Percentiles rank a stretch among this genome's conserved stretches.
Evolutionary conservation across 2,888 invertebrate species (phyloP).

Genomic region (Heteromyza rotundicornis): DNA sequence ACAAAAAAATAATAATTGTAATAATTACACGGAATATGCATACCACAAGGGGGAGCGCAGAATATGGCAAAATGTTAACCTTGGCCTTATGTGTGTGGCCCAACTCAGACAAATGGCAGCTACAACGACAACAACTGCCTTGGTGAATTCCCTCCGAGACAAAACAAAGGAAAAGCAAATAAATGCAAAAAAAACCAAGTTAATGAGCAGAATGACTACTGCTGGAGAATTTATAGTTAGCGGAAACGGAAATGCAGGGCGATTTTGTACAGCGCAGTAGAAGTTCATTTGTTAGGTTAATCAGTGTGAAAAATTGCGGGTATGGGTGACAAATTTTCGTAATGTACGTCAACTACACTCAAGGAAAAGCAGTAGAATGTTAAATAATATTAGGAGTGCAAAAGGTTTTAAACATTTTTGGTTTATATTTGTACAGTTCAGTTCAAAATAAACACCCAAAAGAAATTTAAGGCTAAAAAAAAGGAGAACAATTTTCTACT

Average conservation of each 20-base stretch:
- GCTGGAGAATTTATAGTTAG: background rate
- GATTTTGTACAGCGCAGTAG: background rate
- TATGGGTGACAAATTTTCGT: background rate
- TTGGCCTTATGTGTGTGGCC: background rate
- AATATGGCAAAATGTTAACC: background rate
- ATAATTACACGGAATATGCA: too few species aligned
- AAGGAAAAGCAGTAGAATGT: too few species aligned
- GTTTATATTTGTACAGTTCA: too few species aligned
- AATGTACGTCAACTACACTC: background rate
- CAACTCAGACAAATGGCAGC: background rate
- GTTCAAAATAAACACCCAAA: too few species aligned
- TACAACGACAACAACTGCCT: background rate
- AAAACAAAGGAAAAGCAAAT: background rate
- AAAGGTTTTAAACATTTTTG: too few species aligned
- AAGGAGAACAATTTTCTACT: too few species aligned
- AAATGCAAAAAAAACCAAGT: background rate
- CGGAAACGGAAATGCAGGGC: constrained; percentile 1
- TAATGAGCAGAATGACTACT: background rate
- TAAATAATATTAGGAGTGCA: too few species aligned
- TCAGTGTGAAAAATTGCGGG: background rate
- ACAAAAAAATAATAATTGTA: too few species aligned
- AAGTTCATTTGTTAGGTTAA: constrained; percentile 2
- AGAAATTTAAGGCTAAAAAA: too few species aligned
- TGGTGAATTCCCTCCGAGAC: background rate
- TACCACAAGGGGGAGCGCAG: too few species aligned